These are phyloP conservation scores for Spodoptera exigua DNA, from an alignment of 2,888 invertebrate species.

Conservation along the genomic window DNA sequence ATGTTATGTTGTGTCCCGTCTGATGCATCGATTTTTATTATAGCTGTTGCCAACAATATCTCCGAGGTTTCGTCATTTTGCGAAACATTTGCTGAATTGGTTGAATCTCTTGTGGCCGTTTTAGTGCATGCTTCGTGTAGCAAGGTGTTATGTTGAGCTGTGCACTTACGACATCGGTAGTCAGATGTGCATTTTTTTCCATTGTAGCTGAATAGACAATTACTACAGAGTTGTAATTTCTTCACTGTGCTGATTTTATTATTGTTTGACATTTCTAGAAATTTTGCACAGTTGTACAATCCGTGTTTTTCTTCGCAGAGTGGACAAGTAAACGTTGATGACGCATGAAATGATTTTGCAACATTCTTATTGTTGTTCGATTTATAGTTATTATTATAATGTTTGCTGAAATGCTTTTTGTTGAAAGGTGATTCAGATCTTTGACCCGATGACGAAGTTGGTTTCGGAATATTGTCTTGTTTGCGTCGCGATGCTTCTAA, in stretches of 20 bases:
- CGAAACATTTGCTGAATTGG: neutral
- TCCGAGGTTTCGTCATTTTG: no score
- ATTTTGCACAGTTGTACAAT: slow-evolving; percentile 8
- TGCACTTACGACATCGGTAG: slow-evolving; percentile 8
- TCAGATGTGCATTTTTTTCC: slow-evolving; percentile 4
- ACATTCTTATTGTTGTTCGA: slow-evolving; percentile 4
- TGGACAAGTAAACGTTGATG: neutral
- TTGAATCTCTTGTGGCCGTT: no score
- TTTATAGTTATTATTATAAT: no score
- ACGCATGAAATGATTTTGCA: slow-evolving; percentile 9
- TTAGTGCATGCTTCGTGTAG: neutral
- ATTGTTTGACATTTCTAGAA: slow-evolving; percentile 7
- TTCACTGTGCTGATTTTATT: slow-evolving; percentile 4
- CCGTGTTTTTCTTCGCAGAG: slow-evolving; percentile 3
- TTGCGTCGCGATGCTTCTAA: slow-evolving; percentile 5
- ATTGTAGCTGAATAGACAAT: slow-evolving; percentile 7
- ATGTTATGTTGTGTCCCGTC: neutral
- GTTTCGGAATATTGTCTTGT: slow-evolving; percentile 2
- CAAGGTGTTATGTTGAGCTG: slow-evolving; percentile 7
- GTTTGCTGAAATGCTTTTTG: no score
- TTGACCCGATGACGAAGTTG: no score
- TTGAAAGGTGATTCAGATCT: no score
- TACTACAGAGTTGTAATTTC: slow-evolving; percentile 11
- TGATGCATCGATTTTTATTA: no score
- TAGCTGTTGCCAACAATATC: no score